Evolutionary conservation across 2,888 invertebrate genomes (phyloP), one percentile per base, ranked within the genome.

Genomic region (Chymomyza fuscimana): DNA sequence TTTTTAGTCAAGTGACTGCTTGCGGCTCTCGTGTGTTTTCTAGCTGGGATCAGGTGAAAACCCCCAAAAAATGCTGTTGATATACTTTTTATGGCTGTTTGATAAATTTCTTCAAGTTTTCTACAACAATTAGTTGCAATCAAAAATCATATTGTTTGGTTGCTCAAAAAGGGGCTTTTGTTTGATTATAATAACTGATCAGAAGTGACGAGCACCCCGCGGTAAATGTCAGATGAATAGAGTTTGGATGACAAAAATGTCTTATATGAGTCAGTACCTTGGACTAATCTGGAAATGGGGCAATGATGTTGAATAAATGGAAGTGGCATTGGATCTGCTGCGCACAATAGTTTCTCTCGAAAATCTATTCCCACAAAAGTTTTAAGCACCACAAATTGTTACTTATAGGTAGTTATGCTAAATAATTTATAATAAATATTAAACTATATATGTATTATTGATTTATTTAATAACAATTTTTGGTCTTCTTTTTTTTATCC

Each of bases 81-180:
- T 83, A 83, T 83, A 83, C 77, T 83, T 83, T 83, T 88, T 88
- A 83, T 83, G 82, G 87, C 85, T 82, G 87, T 86, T 83, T 83
- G 88, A 83, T 83, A 83, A 83, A 88, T 83, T 82, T 88, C 80
- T 79, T 74, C 77, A 72, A 64, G 70, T 83, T 81, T 87, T 74
- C 85, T 52, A 77, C 88, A 81, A 83, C 83, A 88, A 83, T 83
- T 83, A 83, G 87, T 74, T 81, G 85, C 88, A 83, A 83, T 83
- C 83, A 83, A 83, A 79, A 79, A 87, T 63, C 67, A 86, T 78
- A 83, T 83, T 83, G 83, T 88, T 83, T 81, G 54, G n/a, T n/a
- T 7, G 16, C 16, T 16, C 51, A 51, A 51, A 51, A 51, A 15
- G 16, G 32, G 12, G 12, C 40, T 46, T 46, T 46, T 46, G 40